Base-by-base conservation (phyloP, 1,140 invertebrate species). In the Ephestia elutella region DNA sequence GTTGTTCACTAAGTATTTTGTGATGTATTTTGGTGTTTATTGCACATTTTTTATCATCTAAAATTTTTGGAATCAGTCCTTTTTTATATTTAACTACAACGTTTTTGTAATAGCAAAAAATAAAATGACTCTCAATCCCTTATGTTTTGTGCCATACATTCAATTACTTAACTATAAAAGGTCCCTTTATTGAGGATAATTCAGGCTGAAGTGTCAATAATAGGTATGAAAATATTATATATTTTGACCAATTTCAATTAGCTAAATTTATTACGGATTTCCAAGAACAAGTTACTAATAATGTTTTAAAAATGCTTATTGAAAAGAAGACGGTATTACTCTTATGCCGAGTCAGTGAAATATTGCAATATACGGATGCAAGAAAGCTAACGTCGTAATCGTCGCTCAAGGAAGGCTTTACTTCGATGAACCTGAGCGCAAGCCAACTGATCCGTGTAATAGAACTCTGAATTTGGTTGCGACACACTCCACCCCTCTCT, bases 381-480 rank as follows among this genome's bases (percentile, higher is more conserved):
- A 72, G 64, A 60, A 73, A 73, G 61, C 59, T 63, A 66, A 70
- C 68, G 62, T 64, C 62, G 70, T 82, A 76, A 81, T 80, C 72
- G 63, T 74, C 71, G 70, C 59, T 71, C 63, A 67, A 77, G 80
- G 70, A 79, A 76, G 72, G 76, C 70, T 70, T 79, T 82, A 72
- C 75, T 59, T 57, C 71, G 71, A 70, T 73, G 68, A 81, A 76
- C 67, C 75, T 75, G 73, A 75, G 70, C 70, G 63, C 64, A 75
- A 76, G 78, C 68, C 74, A 80, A 81, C 66, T 82, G 75, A 81
- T 71, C 75, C 84, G 75, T 80, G 80, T 82, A 83, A 87, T 85
- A 68, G 74, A 82, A 85, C 70, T 81, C 73, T 80, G 69, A 78
- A 65, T 73, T 76, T 70, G 66, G 70, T 70, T 63, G 59, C 70